Evolutionary conservation across 1,140 invertebrate species (phyloP).

Genomic region (Brachionus koreanus): DNA sequence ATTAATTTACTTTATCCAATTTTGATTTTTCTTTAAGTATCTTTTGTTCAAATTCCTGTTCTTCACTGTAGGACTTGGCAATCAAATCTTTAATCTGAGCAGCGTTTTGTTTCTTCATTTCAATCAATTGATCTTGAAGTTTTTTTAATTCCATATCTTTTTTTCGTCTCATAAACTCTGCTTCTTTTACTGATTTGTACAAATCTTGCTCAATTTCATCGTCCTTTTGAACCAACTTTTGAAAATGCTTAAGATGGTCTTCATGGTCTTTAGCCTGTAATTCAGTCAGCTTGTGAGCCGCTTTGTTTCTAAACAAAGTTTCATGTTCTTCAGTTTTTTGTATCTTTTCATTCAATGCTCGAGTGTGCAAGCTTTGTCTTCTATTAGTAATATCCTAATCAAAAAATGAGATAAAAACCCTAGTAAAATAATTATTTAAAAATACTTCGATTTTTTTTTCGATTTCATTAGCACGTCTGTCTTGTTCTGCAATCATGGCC

Average conservation of each 20-base stretch:
- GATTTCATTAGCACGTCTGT: conserved; percentile 53
- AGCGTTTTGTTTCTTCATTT: conserved; percentile 50
- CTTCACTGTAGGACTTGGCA: conserved; percentile 46
- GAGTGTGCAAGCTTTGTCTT: conserved; percentile 46
- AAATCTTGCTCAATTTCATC: conserved; percentile 51
- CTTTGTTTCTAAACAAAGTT: conserved; percentile 47
- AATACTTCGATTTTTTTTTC: conserved; percentile 51
- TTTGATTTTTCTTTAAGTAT: conserved; percentile 51
- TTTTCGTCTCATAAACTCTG: conserved; percentile 53
- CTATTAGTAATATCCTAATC: conserved; percentile 37
- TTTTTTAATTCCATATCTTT: conserved; percentile 51
- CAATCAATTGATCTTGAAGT: conserved; percentile 49
- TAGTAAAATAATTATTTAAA: conserved; percentile 45
- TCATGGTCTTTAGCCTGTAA: conserved; percentile 51
- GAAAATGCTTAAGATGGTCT: conserved; percentile 51
- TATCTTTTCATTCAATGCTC: conserved; percentile 48
- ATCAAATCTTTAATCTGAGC: conserved; percentile 49
- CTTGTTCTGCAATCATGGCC: conserved; percentile 52
- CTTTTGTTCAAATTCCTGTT: conserved; percentile 50
- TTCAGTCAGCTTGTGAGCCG: conserved; percentile 48
- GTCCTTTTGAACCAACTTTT: conserved; percentile 53
- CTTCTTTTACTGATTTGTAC: conserved; percentile 50
- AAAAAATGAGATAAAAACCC: neutral
- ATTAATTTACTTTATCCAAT: conserved; percentile 51
- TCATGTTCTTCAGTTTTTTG: conserved; percentile 50